Evolutionary conservation across 2,888 invertebrate species (phyloP).

Genomic region (Nomada fucata): DNA sequence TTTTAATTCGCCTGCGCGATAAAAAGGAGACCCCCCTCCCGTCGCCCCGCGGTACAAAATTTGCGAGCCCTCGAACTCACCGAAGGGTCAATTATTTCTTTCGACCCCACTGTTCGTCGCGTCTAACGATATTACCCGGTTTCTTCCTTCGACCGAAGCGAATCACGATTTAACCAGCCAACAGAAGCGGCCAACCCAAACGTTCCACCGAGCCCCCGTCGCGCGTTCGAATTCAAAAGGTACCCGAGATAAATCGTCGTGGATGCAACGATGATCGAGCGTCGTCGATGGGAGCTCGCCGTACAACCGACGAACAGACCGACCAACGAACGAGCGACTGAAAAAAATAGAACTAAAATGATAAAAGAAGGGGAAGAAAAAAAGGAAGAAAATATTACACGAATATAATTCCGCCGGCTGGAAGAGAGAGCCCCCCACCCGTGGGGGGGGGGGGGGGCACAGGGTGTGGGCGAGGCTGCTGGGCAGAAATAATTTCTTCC

Average conservation of each 20-base stretch:
- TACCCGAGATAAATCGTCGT: constrained; percentile 18
- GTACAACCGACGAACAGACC: background rate
- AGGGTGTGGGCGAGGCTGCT: background rate
- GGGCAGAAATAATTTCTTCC: constrained; percentile 66
- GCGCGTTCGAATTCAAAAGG: background rate
- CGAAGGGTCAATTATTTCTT: too few relatives aligned
- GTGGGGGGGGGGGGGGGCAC: too few relatives aligned
- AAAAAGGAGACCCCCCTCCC: too few relatives aligned
- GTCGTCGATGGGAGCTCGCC: constrained; percentile 10
- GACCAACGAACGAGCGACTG: background rate
- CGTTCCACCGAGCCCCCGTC: too few relatives aligned
- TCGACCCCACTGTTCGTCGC: too few relatives aligned
- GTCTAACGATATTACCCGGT: too few relatives aligned
- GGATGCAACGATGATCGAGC: constrained; percentile 7
- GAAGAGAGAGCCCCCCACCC: constrained; percentile 17
- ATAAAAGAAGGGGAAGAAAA: background rate
- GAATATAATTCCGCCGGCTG: constrained; percentile 61
- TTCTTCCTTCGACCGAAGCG: too few relatives aligned
- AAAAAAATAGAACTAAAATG: background rate
- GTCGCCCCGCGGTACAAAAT: too few relatives aligned
- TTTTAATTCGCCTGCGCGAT: background rate
- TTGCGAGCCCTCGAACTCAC: too few relatives aligned
- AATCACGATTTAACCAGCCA: too few relatives aligned
- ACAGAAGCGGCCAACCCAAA: too few relatives aligned
- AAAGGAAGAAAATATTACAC: constrained; percentile 29